These are phyloP conservation scores for Psittacula cyanocephala DNA, from an alignment of 2,113 vertebrate genomes.

Conservation along the genomic window DNA sequence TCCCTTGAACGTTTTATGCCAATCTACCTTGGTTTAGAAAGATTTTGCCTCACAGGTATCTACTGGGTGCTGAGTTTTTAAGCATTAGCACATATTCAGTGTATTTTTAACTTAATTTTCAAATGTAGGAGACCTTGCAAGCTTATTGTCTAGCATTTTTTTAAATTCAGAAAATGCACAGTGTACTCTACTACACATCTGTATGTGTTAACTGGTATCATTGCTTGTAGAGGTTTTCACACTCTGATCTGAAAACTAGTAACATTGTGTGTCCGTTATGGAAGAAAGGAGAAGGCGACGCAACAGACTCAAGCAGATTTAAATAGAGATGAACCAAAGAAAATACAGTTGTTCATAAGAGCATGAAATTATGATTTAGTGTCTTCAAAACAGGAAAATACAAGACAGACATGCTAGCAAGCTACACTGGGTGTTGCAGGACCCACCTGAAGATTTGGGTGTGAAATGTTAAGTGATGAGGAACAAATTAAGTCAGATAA, in stretches of 20 bases:
- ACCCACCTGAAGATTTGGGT: not conserved
- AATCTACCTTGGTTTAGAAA: not conserved
- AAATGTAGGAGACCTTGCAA: not conserved
- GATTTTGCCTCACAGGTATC: not conserved
- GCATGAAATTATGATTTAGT: not conserved
- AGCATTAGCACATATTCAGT: not conserved
- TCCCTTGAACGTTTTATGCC: not conserved
- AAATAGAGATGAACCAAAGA: not conserved
- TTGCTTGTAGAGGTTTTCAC: not conserved
- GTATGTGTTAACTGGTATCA: not conserved
- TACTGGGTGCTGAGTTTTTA: not conserved
- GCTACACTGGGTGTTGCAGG: not conserved
- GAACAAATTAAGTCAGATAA: not conserved
- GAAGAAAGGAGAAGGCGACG: not conserved
- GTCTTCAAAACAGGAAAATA: not conserved
- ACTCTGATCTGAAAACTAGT: not conserved
- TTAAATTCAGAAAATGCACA: not conserved
- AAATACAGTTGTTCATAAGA: not conserved
- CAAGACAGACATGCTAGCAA: not conserved
- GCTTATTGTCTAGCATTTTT: not conserved
- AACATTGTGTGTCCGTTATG: not conserved
- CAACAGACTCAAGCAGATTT: not conserved
- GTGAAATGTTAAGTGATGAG: not conserved
- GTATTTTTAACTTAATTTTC: not conserved
- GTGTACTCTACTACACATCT: not conserved